Base-by-base conservation (phyloP, 2,888 invertebrate species). In the Gymnosoma rotundatum region DNA sequence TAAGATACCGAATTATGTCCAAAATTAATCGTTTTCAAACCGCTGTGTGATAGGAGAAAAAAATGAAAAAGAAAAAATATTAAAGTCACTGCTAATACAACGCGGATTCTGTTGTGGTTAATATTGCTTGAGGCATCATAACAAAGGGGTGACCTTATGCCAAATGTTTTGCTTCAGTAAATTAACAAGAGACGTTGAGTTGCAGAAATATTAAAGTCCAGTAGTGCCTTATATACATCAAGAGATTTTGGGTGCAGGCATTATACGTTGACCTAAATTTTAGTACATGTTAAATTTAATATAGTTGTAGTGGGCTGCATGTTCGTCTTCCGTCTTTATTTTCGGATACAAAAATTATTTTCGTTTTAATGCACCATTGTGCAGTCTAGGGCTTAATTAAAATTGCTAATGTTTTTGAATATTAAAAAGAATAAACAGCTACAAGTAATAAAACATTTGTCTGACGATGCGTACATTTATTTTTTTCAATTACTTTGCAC, bases 71-170 rank as follows among this genome's bases (percentile, higher is more conserved):
- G 97, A 87, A 96, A 96, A 92, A 96, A 94, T 91, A 94, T 98
- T 52, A 96, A 95, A 92, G 95, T 96, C 86, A 95, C 95, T 32
- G 95, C 96, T 45, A 96, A 97, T 89, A 96, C 96, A 5, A 97
- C 93, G 94, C 91, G 96, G 95, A 14, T 95, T 95, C 87, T 93
- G 95, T 86, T 93, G 96, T 16, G 94, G 95, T 78, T 95, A 96
- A 84, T 97, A 96, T 93, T 95, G 96, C 89, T 93, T 98, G 12
- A 96, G 95, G 89, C 97, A 97, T 91, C 96, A 96, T 88, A 96
- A 96, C 88, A 95, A 95, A 90, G 93, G 95, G 36, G 87, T 91
- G 36, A 97, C 98, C 91, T 93, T 96, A 61, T 95, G 96, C 58
- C 93, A 95, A 56, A 95, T 96, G 72, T 94, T 98, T 78, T 94